phyloP scores from a whole-genome alignment of 2,113 vertebrate genomes.

The Onychorhynchus coronatus region DNA sequence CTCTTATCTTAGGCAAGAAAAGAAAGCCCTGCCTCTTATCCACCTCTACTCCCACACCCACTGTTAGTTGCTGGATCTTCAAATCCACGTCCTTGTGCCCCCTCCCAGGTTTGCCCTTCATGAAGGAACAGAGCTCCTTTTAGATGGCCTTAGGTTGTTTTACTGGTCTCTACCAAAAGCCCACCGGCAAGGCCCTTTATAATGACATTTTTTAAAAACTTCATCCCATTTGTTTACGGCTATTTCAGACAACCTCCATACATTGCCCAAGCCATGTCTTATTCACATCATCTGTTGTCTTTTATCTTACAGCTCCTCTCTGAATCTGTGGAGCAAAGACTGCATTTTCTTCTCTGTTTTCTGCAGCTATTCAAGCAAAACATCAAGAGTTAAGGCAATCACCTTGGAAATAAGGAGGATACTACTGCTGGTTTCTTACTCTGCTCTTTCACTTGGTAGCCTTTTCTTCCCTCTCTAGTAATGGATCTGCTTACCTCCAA shows the following conservation, averaged over 20 bases:
- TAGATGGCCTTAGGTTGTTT: background rate
- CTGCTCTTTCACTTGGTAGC: background rate
- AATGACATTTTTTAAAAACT: background rate
- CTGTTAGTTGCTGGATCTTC: background rate
- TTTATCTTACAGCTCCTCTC: background rate
- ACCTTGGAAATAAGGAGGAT: background rate
- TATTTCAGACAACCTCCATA: background rate
- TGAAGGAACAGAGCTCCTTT: background rate
- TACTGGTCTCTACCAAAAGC: background rate
- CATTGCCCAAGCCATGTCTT: background rate
- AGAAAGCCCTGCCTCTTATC: background rate
- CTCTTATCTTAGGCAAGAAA: background rate
- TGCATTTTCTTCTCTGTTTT: background rate
- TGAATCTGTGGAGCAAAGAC: background rate
- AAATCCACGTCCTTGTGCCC: background rate
- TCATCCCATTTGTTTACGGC: background rate
- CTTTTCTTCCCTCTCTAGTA: background rate
- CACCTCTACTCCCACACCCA: background rate
- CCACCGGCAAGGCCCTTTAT: background rate
- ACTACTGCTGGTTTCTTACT: background rate
- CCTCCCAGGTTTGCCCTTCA: background rate
- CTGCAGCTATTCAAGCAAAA: constrained; percentile 16
- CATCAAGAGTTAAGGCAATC: background rate
- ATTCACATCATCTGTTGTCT: background rate
- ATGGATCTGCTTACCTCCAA: background rate